These are phyloP conservation scores for Geotrupes spiniger DNA, from an alignment of 2,888 invertebrate genomes.

Conservation along the genomic window DNA sequence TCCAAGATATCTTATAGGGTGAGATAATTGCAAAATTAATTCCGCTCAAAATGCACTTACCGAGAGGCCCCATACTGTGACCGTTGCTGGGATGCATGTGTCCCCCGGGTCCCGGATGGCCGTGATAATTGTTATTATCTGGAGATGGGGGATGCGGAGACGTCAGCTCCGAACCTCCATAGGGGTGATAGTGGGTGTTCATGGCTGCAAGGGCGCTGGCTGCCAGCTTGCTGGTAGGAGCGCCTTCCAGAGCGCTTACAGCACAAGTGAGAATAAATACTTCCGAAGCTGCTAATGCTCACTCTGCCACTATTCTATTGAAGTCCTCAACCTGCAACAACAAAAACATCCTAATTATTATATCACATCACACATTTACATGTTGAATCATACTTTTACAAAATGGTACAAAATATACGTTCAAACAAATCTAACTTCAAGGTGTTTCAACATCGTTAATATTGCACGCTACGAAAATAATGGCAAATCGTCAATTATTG, in stretches of 20 bases:
- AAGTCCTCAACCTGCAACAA: constrained; percentile 8
- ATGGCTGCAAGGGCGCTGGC: constrained; percentile 79
- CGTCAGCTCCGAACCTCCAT: constrained; percentile 68
- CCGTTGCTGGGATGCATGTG: constrained; percentile 51
- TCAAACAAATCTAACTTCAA: too few relatives aligned
- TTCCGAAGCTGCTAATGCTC: constrained; percentile 5
- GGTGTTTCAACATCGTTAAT: too few relatives aligned
- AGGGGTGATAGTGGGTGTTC: constrained; percentile 89
- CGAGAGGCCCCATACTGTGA: constrained; percentile 49
- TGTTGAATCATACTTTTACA: neutral
- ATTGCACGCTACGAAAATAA: too few relatives aligned
- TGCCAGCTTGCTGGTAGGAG: constrained; percentile 75
- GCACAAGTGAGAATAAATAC: constrained; percentile 18
- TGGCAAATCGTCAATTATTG: too few relatives aligned
- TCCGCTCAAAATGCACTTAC: constrained; percentile 31
- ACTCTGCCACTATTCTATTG: neutral
- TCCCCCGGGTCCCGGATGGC: constrained; percentile 50
- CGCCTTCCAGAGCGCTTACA: constrained; percentile 32
- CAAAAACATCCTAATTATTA: too few relatives aligned
- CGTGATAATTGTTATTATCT: constrained; percentile 66
- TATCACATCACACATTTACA: too few relatives aligned
- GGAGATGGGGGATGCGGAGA: constrained; percentile 75
- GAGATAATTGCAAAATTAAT: too few relatives aligned
- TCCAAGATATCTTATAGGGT: neutral
- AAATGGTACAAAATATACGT: neutral